Evolutionary conservation across 1,140 invertebrate species (phyloP).

Genomic region (Delia radicum): DNA sequence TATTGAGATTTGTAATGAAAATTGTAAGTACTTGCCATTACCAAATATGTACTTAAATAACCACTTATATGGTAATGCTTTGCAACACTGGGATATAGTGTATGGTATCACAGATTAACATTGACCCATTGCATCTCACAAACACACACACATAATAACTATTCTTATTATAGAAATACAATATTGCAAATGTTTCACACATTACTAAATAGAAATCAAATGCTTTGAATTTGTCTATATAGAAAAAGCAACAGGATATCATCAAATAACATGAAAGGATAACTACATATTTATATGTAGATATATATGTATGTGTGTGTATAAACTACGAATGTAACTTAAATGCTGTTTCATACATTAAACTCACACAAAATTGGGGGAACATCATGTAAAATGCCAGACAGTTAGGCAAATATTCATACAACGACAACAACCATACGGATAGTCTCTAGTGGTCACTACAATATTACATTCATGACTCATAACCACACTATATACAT

Average conservation of each 20-base stretch:
- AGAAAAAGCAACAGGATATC: constrained; percentile 22
- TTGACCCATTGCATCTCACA: too few species aligned
- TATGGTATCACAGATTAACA: too few species aligned
- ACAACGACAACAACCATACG: background rate
- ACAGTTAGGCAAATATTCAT: background rate
- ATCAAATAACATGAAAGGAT: constrained; percentile 19
- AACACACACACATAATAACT: too few species aligned
- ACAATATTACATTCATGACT: background rate
- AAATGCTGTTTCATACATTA: background rate
- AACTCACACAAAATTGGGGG: background rate
- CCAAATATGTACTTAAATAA: too few species aligned
- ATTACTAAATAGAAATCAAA: constrained; percentile 2
- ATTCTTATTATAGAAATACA: too few species aligned
- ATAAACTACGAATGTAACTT: background rate
- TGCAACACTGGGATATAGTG: too few species aligned
- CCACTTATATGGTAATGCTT: too few species aligned
- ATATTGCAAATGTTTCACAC: constrained; percentile 5
- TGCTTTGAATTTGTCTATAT: background rate
- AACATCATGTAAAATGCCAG: background rate
- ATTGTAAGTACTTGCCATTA: too few species aligned
- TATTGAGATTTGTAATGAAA: too few species aligned
- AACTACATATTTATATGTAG: background rate
- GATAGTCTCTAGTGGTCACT: background rate
- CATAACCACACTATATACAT: too few species aligned
- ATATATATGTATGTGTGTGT: background rate